phyloP scores from a whole-genome alignment of 2,888 invertebrate genomes.

The Chorisops tibialis region DNA sequence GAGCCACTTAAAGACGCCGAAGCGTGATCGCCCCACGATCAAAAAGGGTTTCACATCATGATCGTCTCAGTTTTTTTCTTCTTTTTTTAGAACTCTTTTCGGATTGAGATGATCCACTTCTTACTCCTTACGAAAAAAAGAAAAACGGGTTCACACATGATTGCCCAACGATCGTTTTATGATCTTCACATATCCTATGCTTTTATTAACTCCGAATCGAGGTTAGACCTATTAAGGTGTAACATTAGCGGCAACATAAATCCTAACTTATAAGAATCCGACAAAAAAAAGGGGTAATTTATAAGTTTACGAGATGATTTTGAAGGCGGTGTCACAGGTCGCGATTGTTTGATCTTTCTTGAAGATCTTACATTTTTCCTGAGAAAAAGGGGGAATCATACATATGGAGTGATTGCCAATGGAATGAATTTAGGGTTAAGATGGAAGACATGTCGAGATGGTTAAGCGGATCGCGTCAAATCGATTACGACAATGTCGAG shows the following conservation, averaged over 20 bases:
- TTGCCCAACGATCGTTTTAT: conserved; percentile 17
- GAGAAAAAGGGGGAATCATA: conserved; percentile 8
- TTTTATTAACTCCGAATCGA: conserved; percentile 16
- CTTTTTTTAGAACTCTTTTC: background rate
- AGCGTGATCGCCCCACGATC: conserved; percentile 22
- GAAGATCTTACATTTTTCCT: conserved; percentile 3
- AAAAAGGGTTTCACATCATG: conserved; percentile 6
- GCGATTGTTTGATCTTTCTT: conserved; percentile 11
- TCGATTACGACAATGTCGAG: conserved; percentile 30
- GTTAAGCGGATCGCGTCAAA: conserved; percentile 31
- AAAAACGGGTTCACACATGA: conserved; percentile 29
- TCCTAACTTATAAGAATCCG: background rate
- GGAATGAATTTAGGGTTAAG: background rate
- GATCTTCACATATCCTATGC: conserved; percentile 22
- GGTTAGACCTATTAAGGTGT: conserved; percentile 29
- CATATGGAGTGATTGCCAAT: background rate
- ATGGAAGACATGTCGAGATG: conserved; percentile 18
- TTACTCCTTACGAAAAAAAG: background rate
- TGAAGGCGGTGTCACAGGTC: conserved; percentile 14
- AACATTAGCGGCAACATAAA: conserved; percentile 31
- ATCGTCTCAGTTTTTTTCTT: background rate
- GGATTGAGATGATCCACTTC: background rate
- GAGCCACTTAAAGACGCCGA: conserved; percentile 20
- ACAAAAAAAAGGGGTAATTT: conserved; percentile 25
- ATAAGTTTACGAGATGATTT: conserved; percentile 20